These are phyloP conservation scores for Aquatica leii DNA, from an alignment of 2,888 invertebrate species.

Conservation along the genomic window DNA sequence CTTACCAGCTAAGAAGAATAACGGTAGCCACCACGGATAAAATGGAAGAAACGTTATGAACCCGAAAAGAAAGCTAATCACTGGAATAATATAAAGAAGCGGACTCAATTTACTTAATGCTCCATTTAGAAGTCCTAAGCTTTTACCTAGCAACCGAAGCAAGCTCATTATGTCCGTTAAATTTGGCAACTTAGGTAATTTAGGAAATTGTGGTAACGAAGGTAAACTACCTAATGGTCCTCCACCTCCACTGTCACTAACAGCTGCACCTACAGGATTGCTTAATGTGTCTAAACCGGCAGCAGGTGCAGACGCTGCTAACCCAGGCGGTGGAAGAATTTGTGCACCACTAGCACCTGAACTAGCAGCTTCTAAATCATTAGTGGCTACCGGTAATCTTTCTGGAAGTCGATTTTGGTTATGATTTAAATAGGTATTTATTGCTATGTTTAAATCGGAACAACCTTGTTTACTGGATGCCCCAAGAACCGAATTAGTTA, in stretches of 20 bases:
- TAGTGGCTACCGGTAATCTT: conserved; percentile 43
- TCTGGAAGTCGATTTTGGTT: conserved; percentile 63
- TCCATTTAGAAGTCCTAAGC: conserved; percentile 45
- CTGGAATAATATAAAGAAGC: conserved; percentile 67
- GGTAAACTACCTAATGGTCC: conserved; percentile 42
- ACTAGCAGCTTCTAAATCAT: conserved; percentile 58
- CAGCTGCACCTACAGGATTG: conserved; percentile 32
- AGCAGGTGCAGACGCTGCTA: conserved; percentile 53
- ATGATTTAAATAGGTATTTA: conserved; percentile 74
- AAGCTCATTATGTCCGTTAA: conserved; percentile 51
- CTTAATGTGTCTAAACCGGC: conserved; percentile 37
- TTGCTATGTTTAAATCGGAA: conserved; percentile 74
- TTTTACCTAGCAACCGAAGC: conserved; percentile 47
- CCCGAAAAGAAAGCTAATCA: conserved; percentile 69
- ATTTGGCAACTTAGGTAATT: conserved; percentile 42
- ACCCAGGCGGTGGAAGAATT: too few species aligned
- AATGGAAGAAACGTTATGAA: conserved; percentile 69
- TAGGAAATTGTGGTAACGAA: conserved; percentile 47
- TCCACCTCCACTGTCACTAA: conserved; percentile 38
- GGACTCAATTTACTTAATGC: conserved; percentile 54
- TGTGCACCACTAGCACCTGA: too few species aligned
- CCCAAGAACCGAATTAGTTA: conserved; percentile 65
- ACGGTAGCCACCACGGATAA: conserved; percentile 71
- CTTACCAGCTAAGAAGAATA: conserved; percentile 54
- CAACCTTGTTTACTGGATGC: conserved; percentile 69